Conservation (phyloP, 2,888 invertebrate genomes). For the Trachelus iudaicus region DNA sequence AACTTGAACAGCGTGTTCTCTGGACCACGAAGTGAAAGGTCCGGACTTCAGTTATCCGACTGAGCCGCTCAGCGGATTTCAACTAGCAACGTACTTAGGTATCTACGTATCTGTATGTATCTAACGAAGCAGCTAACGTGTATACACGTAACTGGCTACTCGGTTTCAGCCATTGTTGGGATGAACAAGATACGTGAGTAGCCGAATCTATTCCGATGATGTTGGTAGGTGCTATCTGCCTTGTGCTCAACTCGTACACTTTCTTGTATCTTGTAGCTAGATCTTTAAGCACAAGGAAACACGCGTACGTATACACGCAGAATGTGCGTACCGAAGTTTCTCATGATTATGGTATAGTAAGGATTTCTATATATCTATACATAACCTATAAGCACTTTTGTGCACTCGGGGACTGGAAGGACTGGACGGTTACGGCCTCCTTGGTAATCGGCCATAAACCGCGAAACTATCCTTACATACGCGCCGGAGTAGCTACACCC, state of each 20-base stretch:
- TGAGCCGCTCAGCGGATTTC: conserved; percentile 31
- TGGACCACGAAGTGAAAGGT: conserved; percentile 66
- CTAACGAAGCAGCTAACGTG: neutral
- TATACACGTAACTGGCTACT: neutral
- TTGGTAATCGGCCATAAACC: conserved; percentile 56
- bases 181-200: neutral
- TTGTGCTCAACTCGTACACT: neutral
- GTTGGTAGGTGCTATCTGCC: neutral
- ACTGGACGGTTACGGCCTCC: conserved; percentile 37
- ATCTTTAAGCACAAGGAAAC: neutral
- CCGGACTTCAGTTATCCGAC: conserved; percentile 51
- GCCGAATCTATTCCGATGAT: neutral
- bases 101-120: neutral
- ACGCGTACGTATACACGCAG: conserved; percentile 10
- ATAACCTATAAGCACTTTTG: conserved; percentile 5
- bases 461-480: conserved; percentile 45
- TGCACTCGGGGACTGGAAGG: conserved; percentile 7
- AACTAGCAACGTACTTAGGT: conserved; percentile 37
- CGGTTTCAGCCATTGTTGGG: neutral
- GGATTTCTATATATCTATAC: conserved; percentile 8
- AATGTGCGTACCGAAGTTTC: conserved; percentile 25
- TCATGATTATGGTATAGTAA: conserved; percentile 11
- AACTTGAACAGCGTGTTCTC: conserved; percentile 53
- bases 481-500: conserved; percentile 29
- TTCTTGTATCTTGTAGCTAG: neutral